These are phyloP conservation scores for Cyphotilapia sp. DNA, from an alignment of 2,113 vertebrate genomes.

Conservation along the genomic window DNA sequence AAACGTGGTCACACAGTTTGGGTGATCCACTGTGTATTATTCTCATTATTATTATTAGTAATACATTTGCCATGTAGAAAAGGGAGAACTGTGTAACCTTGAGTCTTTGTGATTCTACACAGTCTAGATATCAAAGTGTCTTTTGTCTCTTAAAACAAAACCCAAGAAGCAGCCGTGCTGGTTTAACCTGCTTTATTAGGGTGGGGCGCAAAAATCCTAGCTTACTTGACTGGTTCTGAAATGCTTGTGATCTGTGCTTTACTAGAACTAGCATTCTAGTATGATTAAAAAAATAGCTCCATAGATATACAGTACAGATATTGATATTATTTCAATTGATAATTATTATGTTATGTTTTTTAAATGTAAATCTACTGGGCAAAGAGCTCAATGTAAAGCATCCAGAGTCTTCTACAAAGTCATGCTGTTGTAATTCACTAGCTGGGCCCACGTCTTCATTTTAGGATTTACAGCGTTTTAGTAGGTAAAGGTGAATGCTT, in stretches of 20 bases:
- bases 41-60: not conserved
- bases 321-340: fast-evolving
- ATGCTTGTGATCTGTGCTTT: not conserved
- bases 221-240: not conserved
- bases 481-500: not conserved
- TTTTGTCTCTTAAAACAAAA: fast-evolving
- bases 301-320: not conserved
- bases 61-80: not conserved
- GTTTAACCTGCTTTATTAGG: not conserved
- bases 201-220: fast-evolving
- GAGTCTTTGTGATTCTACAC: not conserved
- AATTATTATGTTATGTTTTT: not conserved
- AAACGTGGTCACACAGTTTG: not conserved
- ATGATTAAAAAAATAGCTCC: not conserved
- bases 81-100: not conserved
- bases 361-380: not conserved
- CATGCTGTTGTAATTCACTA: not conserved
- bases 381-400: not conserved
- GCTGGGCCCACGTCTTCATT: fast-evolving
- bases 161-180: not conserved
- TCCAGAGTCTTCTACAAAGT: not conserved
- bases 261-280: not conserved
- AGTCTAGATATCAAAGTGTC: not conserved
- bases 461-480: not conserved
- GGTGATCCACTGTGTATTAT: not conserved